A percentile compares a stretch with the other conserved stretches of the same genome.
Evolutionary conservation across 1,140 invertebrate species (phyloP).

Genomic region (Anastatus disparis): DNA sequence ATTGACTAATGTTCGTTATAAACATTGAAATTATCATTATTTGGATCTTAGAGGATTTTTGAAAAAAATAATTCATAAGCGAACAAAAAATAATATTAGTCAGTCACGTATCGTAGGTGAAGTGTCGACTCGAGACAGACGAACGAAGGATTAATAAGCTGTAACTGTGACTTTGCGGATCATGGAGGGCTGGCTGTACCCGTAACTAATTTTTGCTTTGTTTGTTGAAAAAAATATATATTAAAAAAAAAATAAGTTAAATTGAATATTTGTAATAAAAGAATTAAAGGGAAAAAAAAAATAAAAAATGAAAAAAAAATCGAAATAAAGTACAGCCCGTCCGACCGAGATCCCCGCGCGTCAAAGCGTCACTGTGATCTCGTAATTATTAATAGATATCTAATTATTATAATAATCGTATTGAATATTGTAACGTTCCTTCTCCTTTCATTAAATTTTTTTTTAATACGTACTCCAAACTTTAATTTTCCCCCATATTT

Average conservation of each 20-base stretch:
- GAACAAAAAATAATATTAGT: too few species aligned
- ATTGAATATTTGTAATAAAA: constrained; percentile 25
- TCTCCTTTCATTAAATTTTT: constrained; percentile 39
- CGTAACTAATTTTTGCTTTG: too few species aligned
- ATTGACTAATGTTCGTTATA: too few species aligned
- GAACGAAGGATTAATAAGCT: constrained; percentile 55
- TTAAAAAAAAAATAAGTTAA: too few species aligned
- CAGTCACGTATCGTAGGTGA: constrained; percentile 21
- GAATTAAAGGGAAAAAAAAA: constrained; percentile 15
- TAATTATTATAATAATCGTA: constrained; percentile 66
- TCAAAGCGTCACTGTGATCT: constrained; percentile 69
- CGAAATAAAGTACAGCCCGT: constrained; percentile 59
- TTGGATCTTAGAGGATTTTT: not conserved
- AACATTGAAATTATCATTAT: too few species aligned
- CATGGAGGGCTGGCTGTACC: constrained; percentile 63
- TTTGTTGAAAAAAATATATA: too few species aligned
- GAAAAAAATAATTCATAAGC: not conserved
- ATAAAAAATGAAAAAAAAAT: constrained; percentile 25
- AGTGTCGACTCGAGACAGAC: constrained; percentile 8
- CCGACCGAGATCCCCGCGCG: constrained; percentile 65
- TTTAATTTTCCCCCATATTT: too few species aligned
- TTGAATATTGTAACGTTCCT: constrained; percentile 61
- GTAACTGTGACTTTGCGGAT: constrained; percentile 67
- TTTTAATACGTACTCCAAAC: constrained; percentile 35
- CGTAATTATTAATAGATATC: constrained; percentile 67